phyloP scores from a whole-genome alignment of 1,140 invertebrate species.

The Tetramorium alpestre region DNA sequence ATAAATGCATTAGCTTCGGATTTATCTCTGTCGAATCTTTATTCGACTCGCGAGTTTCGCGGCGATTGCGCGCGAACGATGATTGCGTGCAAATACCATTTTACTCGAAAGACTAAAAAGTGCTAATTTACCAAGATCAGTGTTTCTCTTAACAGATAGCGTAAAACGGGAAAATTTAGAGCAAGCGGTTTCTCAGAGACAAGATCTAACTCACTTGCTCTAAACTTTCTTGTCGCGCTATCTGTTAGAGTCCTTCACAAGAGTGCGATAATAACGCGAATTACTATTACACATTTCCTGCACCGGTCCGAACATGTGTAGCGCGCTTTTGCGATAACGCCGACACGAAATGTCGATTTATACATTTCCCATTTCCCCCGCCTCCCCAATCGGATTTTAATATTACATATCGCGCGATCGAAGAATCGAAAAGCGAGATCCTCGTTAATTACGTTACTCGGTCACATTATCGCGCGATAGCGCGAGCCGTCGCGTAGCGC shows the following conservation, averaged over 20 bases:
- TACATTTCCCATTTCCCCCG: neutral
- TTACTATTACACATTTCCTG: neutral
- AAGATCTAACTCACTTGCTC: neutral
- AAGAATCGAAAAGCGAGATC: no score
- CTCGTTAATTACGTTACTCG: neutral
- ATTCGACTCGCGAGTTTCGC: neutral
- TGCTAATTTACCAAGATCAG: neutral
- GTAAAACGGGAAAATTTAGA: neutral
- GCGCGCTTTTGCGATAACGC: conserved; percentile 19
- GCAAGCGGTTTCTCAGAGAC: neutral
- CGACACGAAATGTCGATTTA: conserved; percentile 10
- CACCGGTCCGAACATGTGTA: neutral
- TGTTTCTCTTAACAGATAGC: neutral
- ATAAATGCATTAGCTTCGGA: neutral
- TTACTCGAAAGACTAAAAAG: neutral
- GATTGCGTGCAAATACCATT: neutral
- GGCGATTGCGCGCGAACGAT: neutral
- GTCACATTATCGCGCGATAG: conserved; percentile 20
- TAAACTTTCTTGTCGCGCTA: neutral
- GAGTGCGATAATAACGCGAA: neutral
- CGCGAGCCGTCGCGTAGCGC: neutral
- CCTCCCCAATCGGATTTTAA: neutral
- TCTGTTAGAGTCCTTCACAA: neutral
- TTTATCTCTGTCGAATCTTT: neutral
- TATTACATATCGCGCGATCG: neutral